phyloP scores from a whole-genome alignment of 2,797 vertebrate genomes.

The Bradypodion pumilum region DNA sequence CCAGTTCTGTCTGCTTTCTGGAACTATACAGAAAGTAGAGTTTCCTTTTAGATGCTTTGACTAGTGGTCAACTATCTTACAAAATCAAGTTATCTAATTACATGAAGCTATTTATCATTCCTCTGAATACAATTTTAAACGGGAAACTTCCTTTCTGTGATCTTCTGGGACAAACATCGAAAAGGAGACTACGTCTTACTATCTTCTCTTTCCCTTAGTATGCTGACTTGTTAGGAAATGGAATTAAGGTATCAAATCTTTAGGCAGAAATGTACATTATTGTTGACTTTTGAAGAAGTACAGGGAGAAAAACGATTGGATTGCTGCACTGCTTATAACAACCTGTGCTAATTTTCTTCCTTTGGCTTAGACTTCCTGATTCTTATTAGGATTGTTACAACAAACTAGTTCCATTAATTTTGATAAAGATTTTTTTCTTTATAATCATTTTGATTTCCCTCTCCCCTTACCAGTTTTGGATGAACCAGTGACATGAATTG shows the following conservation, averaged over 20 bases:
- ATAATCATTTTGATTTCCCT: background rate
- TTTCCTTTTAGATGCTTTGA: background rate
- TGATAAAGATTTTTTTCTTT: no score
- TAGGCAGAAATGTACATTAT: background rate
- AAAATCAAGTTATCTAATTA: background rate
- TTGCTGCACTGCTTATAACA: background rate
- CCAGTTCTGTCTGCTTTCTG: background rate
- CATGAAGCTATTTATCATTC: background rate
- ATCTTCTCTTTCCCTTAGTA: background rate
- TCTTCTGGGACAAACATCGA: background rate
- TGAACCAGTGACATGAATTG: background rate
- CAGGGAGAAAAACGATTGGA: background rate
- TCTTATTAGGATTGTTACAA: no score
- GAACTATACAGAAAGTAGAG: background rate
- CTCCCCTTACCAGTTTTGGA: background rate
- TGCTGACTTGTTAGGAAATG: background rate
- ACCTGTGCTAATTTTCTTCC: no score
- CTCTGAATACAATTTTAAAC: background rate
- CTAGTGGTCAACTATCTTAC: background rate
- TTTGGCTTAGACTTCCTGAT: background rate
- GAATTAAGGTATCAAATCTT: background rate
- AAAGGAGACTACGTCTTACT: background rate
- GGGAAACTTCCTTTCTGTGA: background rate
- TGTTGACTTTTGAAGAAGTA: background rate
- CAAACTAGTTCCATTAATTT: no score